Base-by-base conservation (phyloP, 2,797 vertebrate genomes). In the Peromyscus eremicus region DNA sequence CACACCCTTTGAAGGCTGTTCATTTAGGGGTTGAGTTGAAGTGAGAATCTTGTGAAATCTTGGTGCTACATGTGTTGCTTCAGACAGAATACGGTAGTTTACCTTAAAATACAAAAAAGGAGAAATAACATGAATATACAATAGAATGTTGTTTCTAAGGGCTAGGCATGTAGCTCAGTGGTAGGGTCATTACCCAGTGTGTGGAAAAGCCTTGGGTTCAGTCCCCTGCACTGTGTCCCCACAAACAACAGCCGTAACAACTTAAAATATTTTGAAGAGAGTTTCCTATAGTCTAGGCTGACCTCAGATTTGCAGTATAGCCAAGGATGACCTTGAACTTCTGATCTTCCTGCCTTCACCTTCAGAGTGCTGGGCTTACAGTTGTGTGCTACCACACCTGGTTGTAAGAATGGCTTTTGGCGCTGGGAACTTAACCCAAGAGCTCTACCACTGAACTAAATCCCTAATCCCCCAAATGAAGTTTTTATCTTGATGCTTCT, bases 1-100 rank as follows among this genome's bases (percentile, higher is more conserved):
- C 96, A 94, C 91, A 95, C 95, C 79, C 66, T 95, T 71, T 91
- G 60, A 27, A 14, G 62, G 55, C 12, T 55, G 4, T 40, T 49
- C 71, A 57, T 70, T 79, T 82, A 85, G 62, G 10, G 62, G 27
- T 71, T 71, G 43, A 92, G 37, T 94, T 91, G 62, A 89, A 90
- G 43, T 87, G 80, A 62, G 68, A 81, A 16, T 70, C 43, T 95
- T 52, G 60, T 52, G 68, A 29, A 66, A n/a, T 92, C 23, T 94
- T 73, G 76, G 37, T 55, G 46, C 14, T 82, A 3, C 5, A 16
- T 68, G 57, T 89, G 25, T 62, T 75, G 60, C 9, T 79, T 60
- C n/a, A 85, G 91, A 57, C n/a, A 66, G 57, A 86, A 29, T n/a
- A 23, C 14, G 34, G 27, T 29, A 43, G 34, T 64, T 88, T 92